phyloP scores from a whole-genome alignment of 1,140 invertebrate genomes.

The Telenomus remus region DNA sequence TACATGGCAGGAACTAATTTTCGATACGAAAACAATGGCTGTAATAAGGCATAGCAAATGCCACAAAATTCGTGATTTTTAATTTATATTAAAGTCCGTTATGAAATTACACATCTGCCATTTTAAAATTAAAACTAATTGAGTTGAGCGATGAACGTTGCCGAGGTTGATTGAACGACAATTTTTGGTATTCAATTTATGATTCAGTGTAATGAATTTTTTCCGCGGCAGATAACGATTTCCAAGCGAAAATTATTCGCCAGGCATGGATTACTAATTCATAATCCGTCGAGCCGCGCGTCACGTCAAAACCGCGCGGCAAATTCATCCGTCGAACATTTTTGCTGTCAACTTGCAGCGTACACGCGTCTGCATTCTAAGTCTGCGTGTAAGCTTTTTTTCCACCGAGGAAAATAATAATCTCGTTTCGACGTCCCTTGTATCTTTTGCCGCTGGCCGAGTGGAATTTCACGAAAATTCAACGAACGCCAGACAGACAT shows the following conservation, averaged over 20 bases:
- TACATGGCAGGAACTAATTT: conserved; percentile 10
- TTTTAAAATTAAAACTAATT: background rate
- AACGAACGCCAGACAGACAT: conserved; percentile 22
- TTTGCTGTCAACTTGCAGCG: conserved; percentile 31
- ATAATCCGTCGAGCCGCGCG: conserved; percentile 29
- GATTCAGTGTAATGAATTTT: conserved; percentile 14
- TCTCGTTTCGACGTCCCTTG: conserved; percentile 41
- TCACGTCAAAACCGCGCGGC: conserved; percentile 40
- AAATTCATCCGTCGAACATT: conserved; percentile 40
- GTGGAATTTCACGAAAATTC: conserved; percentile 39
- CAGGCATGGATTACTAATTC: conserved; percentile 37
- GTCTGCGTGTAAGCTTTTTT: conserved; percentile 37
- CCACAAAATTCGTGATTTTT: conserved; percentile 13
- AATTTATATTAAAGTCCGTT: conserved; percentile 1
- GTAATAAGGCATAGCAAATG: conserved; percentile 27
- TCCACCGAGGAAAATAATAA: conserved; percentile 47
- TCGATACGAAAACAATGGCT: conserved; percentile 20
- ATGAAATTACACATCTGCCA: too few species aligned
- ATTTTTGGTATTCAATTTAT: background rate
- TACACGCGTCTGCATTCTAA: conserved; percentile 39
- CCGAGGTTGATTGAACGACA: too few species aligned
- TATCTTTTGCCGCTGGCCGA: conserved; percentile 24
- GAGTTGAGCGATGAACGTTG: background rate
- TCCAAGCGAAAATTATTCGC: conserved; percentile 12
- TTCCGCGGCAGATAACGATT: background rate